Evolutionary conservation across 35 echinoderm and acorn worm genomes (phyloP).

Genomic region (Apostichopus parvimensis): DNA sequence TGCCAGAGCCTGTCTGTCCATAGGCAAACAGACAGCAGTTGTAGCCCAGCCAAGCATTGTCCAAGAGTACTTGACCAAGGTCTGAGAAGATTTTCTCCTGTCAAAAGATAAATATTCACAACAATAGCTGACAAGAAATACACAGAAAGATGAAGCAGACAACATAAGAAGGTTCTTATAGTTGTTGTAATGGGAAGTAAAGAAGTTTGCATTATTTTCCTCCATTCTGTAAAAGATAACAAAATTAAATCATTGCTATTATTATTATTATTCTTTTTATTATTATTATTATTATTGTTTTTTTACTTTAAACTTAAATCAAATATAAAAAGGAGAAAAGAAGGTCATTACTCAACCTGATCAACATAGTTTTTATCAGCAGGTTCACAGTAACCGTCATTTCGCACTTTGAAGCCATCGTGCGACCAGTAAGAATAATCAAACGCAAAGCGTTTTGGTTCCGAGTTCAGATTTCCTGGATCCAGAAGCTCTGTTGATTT

Average conservation of each 20-base stretch:
- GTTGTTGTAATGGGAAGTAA: too few relatives aligned
- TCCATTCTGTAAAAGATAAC: too few relatives aligned
- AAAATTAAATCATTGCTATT: too few relatives aligned
- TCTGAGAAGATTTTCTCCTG: slow-evolving; percentile 83
- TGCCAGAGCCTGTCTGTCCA: slow-evolving; percentile 96
- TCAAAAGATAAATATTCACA: neutral
- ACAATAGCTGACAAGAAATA: too few relatives aligned
- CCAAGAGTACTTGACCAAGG: slow-evolving; percentile 75
- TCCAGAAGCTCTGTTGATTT: slow-evolving; percentile 70
- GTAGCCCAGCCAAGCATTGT: slow-evolving; percentile 94
- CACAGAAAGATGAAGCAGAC: too few relatives aligned
- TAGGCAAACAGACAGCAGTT: slow-evolving; percentile 99
- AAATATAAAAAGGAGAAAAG: too few relatives aligned
- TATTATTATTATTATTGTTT: too few relatives aligned
- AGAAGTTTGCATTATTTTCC: too few relatives aligned
- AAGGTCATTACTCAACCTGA: slow-evolving; percentile 58
- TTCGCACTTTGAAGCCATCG: slow-evolving; percentile 82
- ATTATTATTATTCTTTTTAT: too few relatives aligned
- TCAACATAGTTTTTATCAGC: slow-evolving; percentile 69
- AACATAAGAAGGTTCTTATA: too few relatives aligned
- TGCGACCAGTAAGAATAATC: slow-evolving; percentile 99
- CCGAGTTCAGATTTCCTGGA: slow-evolving; percentile 54
- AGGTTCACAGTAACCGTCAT: slow-evolving; percentile 74
- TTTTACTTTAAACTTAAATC: too few relatives aligned
- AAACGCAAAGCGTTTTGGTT: slow-evolving; percentile 83